Conservation (phyloP, 2,113 vertebrate genomes). For the Prietella phreatophila region DNA sequence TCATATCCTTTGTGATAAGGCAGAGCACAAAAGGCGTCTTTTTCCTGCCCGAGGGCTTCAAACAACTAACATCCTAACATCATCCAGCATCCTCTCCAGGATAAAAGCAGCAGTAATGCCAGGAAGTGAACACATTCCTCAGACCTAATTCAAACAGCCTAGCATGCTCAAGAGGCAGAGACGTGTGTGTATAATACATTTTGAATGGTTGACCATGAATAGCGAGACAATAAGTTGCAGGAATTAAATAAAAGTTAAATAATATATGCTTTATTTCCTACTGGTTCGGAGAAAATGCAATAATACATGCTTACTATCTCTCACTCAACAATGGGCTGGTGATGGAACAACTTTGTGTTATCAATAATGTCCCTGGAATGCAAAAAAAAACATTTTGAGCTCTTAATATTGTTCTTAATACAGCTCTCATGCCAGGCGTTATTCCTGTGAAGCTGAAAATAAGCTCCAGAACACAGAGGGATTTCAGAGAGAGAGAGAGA, state of each 20-base stretch:
- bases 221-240: background rate
- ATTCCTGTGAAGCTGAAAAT: slow-evolving; percentile 15
- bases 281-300: background rate
- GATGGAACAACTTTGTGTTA: background rate
- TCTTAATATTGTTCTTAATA: background rate
- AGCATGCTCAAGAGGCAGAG: background rate
- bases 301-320: background rate
- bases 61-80: slow-evolving; percentile 68
- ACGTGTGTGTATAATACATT: slow-evolving; percentile 22
- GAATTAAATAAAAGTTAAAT: background rate
- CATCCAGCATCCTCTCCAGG: slow-evolving; percentile 63
- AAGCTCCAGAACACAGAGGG: background rate
- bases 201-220: background rate
- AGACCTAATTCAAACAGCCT: slow-evolving; percentile 59
- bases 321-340: background rate
- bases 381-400: background rate
- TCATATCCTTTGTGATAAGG: slow-evolving; percentile 80
- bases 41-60: slow-evolving; percentile 58
- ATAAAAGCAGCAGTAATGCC: slow-evolving; percentile 74
- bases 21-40: slow-evolving; percentile 71
- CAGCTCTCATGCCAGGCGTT: background rate
- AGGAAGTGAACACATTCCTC: slow-evolving; percentile 75
- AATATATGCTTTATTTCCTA: background rate
- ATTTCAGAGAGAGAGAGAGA: slow-evolving; percentile 35
- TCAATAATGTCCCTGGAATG: background rate